phyloP scores from a whole-genome alignment of 2,113 vertebrate genomes.

The Callaeas wilsoni region DNA sequence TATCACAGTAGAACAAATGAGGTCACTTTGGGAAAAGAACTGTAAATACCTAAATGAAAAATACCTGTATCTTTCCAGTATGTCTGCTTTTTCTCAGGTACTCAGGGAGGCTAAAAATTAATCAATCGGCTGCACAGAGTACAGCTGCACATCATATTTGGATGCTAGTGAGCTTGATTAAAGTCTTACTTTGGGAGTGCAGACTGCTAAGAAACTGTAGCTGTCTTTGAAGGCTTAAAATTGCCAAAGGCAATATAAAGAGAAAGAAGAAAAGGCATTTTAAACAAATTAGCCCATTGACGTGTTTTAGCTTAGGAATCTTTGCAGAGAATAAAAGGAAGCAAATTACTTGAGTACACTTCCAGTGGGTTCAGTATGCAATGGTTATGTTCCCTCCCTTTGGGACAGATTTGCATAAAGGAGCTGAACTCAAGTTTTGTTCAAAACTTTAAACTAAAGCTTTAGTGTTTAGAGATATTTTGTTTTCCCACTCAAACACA shows the following conservation, averaged over 20 bases:
- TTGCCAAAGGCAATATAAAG: constrained; percentile 4
- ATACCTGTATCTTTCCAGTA: background rate
- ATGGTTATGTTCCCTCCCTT: background rate
- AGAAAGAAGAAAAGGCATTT: constrained; percentile 3
- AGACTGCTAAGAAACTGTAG: background rate
- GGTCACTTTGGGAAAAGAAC: background rate
- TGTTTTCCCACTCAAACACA: background rate
- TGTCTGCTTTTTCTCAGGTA: background rate
- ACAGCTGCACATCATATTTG: background rate
- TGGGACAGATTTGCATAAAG: background rate
- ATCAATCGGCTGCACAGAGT: background rate
- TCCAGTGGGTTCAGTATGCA: background rate
- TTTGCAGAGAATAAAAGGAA: background rate
- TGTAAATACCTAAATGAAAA: constrained; percentile 16
- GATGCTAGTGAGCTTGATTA: background rate
- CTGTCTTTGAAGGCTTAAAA: constrained; percentile 22
- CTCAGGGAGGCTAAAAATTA: background rate
- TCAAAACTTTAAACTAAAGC: background rate
- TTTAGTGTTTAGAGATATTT: background rate
- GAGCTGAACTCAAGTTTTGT: background rate
- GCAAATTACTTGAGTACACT: background rate
- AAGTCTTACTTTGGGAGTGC: background rate
- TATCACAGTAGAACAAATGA: background rate
- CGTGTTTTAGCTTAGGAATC: background rate
- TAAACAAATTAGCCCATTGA: constrained; percentile 15